phyloP scores from a whole-genome alignment of 1,140 invertebrate species.

The Lepeophtheirus salmonis region DNA sequence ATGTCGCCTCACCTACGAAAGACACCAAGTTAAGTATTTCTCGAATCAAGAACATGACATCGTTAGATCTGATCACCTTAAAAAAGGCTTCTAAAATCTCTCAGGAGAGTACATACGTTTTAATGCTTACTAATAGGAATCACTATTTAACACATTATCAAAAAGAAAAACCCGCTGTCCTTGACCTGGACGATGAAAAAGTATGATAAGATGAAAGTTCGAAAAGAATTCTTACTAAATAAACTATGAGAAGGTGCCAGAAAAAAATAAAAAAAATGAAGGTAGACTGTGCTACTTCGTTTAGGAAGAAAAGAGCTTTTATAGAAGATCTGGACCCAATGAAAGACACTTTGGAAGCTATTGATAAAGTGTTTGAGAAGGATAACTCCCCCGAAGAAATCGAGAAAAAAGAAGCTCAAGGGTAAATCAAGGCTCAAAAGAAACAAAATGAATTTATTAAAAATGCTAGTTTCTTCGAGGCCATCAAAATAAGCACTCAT shows the following conservation, averaged over 20 bases:
- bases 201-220: slow-evolving; percentile 8
- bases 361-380: slow-evolving; percentile 2
- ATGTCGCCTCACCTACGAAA: not conserved
- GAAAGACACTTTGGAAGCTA: not conserved
- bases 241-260: not conserved
- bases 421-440: slow-evolving; percentile 1
- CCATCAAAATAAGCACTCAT: slow-evolving; percentile 4
- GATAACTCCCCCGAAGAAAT: not conserved
- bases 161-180: no score
- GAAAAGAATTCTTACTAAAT: not conserved
- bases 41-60: not conserved
- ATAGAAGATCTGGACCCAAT: slow-evolving; percentile 8
- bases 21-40: not conserved
- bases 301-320: slow-evolving; percentile 5
- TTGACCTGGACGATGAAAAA: slow-evolving; percentile 1
- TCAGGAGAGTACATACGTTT: not conserved
- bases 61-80: not conserved
- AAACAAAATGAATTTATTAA: not conserved
- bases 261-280: no score
- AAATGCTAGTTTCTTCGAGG: slow-evolving; percentile 1
- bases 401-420: not conserved
- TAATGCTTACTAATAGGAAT: not conserved
- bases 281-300: not conserved
- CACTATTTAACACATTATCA: not conserved
- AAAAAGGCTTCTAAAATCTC: not conserved